Percentiles rank a stretch among this genome's conserved stretches.
Conservation (phyloP, 2,113 vertebrate genomes). For the Fulica atra region DNA sequence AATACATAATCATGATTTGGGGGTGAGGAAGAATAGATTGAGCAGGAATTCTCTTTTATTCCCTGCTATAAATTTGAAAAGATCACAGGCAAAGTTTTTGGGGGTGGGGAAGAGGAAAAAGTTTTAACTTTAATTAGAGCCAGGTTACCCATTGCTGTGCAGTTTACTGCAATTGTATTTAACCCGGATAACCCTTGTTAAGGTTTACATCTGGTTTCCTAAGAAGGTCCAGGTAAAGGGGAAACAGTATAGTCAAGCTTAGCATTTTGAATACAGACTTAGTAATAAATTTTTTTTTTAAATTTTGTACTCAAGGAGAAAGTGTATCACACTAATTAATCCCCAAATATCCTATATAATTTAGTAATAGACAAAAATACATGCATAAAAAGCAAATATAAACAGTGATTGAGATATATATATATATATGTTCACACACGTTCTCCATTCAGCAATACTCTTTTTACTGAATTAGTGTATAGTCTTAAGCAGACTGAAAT, state of each 20-base stretch:
- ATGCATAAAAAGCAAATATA: background rate
- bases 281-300: background rate
- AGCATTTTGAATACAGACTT: background rate
- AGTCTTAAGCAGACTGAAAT: background rate
- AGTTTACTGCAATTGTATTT: constrained; percentile 47
- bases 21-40: background rate
- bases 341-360: background rate
- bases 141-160: constrained; percentile 30
- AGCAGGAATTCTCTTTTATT: constrained; percentile 4
- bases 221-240: constrained; percentile 13
- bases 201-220: constrained; percentile 50
- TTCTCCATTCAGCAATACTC: background rate
- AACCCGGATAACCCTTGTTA: constrained; percentile 56
- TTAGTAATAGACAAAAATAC: background rate
- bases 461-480: background rate
- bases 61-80: constrained; percentile 41
- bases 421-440: background rate
- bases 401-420: background rate
- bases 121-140: constrained; percentile 55
- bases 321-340: background rate
- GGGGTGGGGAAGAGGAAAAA: constrained; percentile 2
- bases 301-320: background rate
- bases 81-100: constrained; percentile 21
- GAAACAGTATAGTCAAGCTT: background rate
- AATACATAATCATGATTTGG: background rate